phyloP scores from a whole-genome alignment of 2,888 invertebrate species.

The Tiliacea aurago region DNA sequence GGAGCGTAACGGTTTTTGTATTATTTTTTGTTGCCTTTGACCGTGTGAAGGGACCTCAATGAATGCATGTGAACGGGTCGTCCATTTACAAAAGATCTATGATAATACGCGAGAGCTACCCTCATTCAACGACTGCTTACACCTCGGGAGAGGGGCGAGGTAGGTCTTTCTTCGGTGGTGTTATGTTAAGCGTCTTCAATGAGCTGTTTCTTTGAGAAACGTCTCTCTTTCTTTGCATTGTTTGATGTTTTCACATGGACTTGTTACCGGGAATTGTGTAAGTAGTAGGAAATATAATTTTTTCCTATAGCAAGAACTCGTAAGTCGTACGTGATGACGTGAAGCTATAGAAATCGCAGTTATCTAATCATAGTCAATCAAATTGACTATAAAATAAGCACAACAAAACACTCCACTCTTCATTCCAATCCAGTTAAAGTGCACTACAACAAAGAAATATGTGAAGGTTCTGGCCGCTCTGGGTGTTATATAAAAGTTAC shows the following conservation, averaged over 20 bases:
- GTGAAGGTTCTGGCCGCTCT: slow-evolving; percentile 7
- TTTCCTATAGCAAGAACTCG: slow-evolving; percentile 18
- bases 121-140: slow-evolving; percentile 49
- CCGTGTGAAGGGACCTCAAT: slow-evolving; percentile 89
- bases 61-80: slow-evolving; percentile 84
- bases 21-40: slow-evolving; percentile 89
- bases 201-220: slow-evolving; percentile 84
- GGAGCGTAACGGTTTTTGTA: slow-evolving; percentile 90
- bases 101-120: slow-evolving; percentile 63
- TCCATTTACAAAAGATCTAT: slow-evolving; percentile 75
- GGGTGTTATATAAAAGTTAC: slow-evolving; percentile 43
- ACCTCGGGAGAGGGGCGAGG: slow-evolving; percentile 67
- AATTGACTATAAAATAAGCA: background rate
- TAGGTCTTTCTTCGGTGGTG: slow-evolving; percentile 74
- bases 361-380: slow-evolving; percentile 8
- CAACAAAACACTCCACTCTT: slow-evolving; percentile 8
- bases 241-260: slow-evolving; percentile 84
- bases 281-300: slow-evolving; percentile 56
- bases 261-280: slow-evolving; percentile 73
- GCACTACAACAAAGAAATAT: slow-evolving; percentile 16
- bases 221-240: slow-evolving; percentile 80
- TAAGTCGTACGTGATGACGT: background rate
- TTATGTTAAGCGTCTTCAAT: slow-evolving; percentile 81
- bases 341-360: background rate
- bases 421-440: slow-evolving; percentile 13